Conservation (phyloP, 2,113 vertebrate species). For the Tenebrosternarchus preto region DNA sequence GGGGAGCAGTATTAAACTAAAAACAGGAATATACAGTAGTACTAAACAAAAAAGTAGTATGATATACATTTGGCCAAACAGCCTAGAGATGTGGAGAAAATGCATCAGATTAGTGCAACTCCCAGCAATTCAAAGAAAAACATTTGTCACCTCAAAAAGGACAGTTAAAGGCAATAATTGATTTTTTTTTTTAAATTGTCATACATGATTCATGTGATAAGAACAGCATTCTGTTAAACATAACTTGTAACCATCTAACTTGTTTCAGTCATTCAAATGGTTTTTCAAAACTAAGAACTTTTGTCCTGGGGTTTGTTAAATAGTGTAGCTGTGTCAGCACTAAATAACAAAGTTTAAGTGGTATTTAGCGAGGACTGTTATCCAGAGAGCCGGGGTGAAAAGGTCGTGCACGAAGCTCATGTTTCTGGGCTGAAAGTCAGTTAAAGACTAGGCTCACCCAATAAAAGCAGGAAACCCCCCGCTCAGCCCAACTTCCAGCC, state of each 20-base stretch:
- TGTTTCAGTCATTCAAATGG: conserved; percentile 3
- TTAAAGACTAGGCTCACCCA: neutral
- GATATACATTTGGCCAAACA: no score
- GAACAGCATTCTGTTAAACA: neutral
- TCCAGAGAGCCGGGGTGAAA: neutral
- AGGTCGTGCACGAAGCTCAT: neutral
- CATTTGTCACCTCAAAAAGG: no score
- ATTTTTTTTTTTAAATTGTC: neutral
- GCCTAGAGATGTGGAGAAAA: no score
- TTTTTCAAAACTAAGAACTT: conserved; percentile 23
- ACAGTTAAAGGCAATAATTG: no score
- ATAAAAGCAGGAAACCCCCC: conserved; percentile 15
- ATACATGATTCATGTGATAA: neutral
- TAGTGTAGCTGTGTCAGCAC: conserved; percentile 25
- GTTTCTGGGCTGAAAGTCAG: neutral
- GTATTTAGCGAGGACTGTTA: neutral
- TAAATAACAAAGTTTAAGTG: conserved; percentile 19
- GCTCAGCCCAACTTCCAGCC: neutral
- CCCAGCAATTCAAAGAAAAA: no score
- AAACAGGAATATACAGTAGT: no score
- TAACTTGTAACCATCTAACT: neutral
- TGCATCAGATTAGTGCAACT: no score
- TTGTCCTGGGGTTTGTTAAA: conserved; percentile 35
- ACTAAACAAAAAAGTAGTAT: no score
- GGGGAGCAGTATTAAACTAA: no score